Conservation (phyloP, 2,888 invertebrate species). For the Acanthoscelides obtectus region DNA sequence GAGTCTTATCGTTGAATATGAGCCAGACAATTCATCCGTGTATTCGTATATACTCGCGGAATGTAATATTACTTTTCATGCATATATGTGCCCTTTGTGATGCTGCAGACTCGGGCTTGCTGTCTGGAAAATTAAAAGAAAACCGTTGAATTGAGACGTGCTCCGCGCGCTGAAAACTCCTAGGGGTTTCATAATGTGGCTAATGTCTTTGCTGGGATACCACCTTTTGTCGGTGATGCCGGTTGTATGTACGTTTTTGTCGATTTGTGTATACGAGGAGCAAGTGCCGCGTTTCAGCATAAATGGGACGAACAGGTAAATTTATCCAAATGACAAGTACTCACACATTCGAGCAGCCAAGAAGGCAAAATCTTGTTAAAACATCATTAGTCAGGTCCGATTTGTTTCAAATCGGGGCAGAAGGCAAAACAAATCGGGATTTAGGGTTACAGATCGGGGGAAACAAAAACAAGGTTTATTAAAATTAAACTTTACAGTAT, state of each 20-base stretch:
- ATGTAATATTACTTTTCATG: not conserved
- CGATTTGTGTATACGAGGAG: too few species aligned
- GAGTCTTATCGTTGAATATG: not conserved
- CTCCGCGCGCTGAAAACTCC: not conserved
- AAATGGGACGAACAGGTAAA: too few species aligned
- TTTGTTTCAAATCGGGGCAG: too few species aligned
- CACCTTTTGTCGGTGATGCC: not conserved
- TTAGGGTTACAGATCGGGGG: too few species aligned
- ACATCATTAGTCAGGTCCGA: too few species aligned
- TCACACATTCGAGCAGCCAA: too few species aligned
- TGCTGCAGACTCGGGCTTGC: not conserved
- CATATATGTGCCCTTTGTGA: not conserved
- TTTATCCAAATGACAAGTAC: too few species aligned
- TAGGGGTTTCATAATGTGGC: not conserved
- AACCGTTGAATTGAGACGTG: not conserved
- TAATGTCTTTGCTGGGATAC: not conserved
- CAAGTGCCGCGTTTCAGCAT: too few species aligned
- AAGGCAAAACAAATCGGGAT: too few species aligned
- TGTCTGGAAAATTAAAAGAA: not conserved
- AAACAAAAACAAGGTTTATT: too few species aligned
- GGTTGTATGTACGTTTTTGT: not conserved
- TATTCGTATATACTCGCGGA: not conserved
- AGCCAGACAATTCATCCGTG: not conserved
- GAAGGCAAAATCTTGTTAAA: too few species aligned
- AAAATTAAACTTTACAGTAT: too few species aligned